Evolutionary conservation across 2,113 vertebrate genomes (phyloP).

Genomic region (Hippocampus zosterae): DNA sequence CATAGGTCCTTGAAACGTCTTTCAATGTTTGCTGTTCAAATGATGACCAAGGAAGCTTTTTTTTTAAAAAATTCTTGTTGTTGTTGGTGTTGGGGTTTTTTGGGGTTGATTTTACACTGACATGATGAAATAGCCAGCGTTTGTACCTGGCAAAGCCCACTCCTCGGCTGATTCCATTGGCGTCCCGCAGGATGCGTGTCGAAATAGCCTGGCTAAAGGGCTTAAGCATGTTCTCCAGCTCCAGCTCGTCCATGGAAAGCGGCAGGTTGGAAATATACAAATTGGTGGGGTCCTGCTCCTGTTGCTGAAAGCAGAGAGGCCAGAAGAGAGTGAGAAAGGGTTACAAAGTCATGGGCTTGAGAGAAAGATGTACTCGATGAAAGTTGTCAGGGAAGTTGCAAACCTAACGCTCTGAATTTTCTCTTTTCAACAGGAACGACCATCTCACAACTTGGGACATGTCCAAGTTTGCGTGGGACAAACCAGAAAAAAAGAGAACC

Average conservation of each 20-base stretch:
- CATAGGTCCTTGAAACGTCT: too few species aligned
- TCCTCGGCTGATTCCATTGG: constrained; percentile 84
- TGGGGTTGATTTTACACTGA: background rate
- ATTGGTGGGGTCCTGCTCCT: constrained; percentile 94
- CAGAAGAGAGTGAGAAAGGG: constrained; percentile 11
- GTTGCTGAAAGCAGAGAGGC: constrained; percentile 76
- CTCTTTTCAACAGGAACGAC: background rate
- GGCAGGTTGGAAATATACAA: constrained; percentile 93
- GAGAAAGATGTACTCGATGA: background rate
- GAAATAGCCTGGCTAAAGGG: constrained; percentile 93
- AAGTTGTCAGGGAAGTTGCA: background rate
- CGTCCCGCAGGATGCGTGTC: constrained; percentile 86
- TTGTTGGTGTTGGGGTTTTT: background rate
- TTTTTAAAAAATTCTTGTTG: background rate
- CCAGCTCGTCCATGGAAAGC: constrained; percentile 87
- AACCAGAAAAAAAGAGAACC: too few species aligned
- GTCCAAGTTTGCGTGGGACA: too few species aligned
- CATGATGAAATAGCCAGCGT: background rate
- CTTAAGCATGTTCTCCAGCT: constrained; percentile 88
- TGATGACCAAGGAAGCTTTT: background rate
- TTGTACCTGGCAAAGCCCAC: constrained; percentile 88
- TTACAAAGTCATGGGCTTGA: background rate
- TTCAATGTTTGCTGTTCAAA: background rate
- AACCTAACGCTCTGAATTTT: background rate
- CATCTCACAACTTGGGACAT: too few species aligned